Evolutionary conservation across 2,113 vertebrate species (phyloP).

Genomic region (Addax nasomaculatus): DNA sequence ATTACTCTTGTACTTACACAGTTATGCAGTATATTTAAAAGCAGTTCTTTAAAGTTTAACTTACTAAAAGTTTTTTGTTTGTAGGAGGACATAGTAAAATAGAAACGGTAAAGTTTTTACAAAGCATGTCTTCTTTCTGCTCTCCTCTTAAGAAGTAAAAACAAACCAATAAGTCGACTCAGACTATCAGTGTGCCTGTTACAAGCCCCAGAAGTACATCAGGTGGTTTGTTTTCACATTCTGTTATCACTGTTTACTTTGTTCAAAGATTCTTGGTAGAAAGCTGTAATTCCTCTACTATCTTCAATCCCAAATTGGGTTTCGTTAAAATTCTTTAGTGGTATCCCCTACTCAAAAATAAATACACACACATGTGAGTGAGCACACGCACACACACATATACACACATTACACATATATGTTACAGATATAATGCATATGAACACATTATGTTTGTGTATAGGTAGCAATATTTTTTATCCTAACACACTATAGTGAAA

Average conservation of each 20-base stretch:
- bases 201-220: neutral
- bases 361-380: neutral
- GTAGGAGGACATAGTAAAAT: constrained; percentile 9
- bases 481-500: neutral
- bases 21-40: constrained; percentile 29
- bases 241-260: constrained; percentile 31
- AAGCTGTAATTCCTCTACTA: constrained; percentile 17
- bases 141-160: neutral
- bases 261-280: constrained; percentile 12
- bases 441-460: neutral
- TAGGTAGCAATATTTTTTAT: neutral
- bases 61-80: constrained; percentile 34
- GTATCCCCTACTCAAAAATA: neutral
- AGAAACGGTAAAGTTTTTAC: constrained; percentile 29
- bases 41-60: constrained; percentile 17
- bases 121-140: constrained; percentile 31
- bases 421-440: neutral
- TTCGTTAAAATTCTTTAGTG: constrained; percentile 36
- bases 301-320: neutral
- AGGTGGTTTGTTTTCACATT: constrained; percentile 1
- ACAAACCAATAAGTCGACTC: neutral
- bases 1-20: neutral
- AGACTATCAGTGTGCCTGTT: neutral
- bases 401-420: neutral
- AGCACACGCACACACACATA: rapidly evolving